Base-by-base conservation (phyloP, 1,140 invertebrate genomes). In the Vanessa tameamea region DNA sequence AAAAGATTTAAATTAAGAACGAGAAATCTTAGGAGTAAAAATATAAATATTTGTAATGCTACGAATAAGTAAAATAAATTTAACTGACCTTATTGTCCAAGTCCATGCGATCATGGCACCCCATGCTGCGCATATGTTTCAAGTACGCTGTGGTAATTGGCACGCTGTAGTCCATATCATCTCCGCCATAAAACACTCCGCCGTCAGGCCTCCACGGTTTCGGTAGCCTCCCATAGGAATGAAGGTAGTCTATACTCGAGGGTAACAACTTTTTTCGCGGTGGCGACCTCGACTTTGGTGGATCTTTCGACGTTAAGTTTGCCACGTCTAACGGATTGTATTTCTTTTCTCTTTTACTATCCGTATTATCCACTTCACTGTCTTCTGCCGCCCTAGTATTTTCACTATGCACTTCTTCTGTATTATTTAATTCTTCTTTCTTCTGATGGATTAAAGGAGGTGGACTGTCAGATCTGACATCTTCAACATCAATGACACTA, bases 61-160 rank as follows among this genome's bases (percentile, higher is more conserved):
- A 37, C 7, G 6, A 23, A 6, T 15, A 63, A 67, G n/a, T 37
- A 43, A 68, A 7, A 61, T 20, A 47, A 55, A 65, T 55, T 26
- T 13, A 20, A 82, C 92, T 87, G 78, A 94, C 93, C 92, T 93
- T 93, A 76, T 93, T 94, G 64, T 95, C 95, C 64, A 94, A 92
- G 63, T 94, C 94, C 80, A 95, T 79, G 2, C 94, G 93, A 53
- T 95, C 95, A 78, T 95, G 95, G 64, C 80, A 90, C 43, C 94
- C 94, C 88, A 95, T 92, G 80, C 93, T 96, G 83, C 95, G 93
- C 93, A 96, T 96, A 83, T 97, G 95, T 87, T 97, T 97, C 87
- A 97, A 92, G 89, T 97, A 97, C 3, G 96, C 96, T 14, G 96
- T 97, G 4, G 97, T 97, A 77, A 98, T 97, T 13, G 97, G 97